Conservation (phyloP, 1,140 invertebrate species). For the Harpegnathos saltator region DNA sequence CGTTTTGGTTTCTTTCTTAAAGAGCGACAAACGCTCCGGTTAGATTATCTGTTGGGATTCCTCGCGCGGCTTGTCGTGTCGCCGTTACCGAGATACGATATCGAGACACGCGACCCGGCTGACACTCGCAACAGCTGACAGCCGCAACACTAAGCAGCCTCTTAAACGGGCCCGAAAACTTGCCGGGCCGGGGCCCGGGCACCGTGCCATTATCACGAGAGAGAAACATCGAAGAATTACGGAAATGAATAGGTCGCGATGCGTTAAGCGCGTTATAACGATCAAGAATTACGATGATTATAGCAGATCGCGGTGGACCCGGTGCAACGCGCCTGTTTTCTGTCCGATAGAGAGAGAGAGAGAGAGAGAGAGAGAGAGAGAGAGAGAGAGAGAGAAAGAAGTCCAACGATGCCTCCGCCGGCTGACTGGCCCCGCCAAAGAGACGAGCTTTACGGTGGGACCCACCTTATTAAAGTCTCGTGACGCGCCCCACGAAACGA, state of each 20-base stretch:
- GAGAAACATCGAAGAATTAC: conserved; percentile 48
- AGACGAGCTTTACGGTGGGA: conserved; percentile 32
- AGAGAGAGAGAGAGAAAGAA: background rate
- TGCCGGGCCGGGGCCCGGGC: background rate
- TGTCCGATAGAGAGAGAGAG: background rate
- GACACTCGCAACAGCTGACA: conserved; percentile 7
- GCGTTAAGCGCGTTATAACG: conserved; percentile 60
- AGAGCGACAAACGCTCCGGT: too few species aligned
- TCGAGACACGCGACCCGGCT: background rate
- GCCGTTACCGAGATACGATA: too few species aligned
- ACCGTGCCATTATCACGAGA: conserved; percentile 50
- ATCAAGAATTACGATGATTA: conserved; percentile 50
- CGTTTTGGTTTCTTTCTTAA: too few species aligned
- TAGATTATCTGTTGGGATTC: too few species aligned
- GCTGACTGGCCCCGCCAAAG: background rate
- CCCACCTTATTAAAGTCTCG: conserved; percentile 51
- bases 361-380: background rate
- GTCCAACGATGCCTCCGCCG: background rate
- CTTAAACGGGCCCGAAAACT: conserved; percentile 15
- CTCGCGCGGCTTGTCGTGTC: too few species aligned
- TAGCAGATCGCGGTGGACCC: conserved; percentile 19
- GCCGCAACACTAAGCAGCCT: too few species aligned
- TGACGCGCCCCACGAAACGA: conserved; percentile 32
- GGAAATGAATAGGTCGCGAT: conserved; percentile 53
- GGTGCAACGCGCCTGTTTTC: conserved; percentile 6